Percentiles rank a stretch among this genome's conserved stretches.
Evolutionary conservation across 2,113 vertebrate species (phyloP).

Genomic region (Archocentrus centrarchus): DNA sequence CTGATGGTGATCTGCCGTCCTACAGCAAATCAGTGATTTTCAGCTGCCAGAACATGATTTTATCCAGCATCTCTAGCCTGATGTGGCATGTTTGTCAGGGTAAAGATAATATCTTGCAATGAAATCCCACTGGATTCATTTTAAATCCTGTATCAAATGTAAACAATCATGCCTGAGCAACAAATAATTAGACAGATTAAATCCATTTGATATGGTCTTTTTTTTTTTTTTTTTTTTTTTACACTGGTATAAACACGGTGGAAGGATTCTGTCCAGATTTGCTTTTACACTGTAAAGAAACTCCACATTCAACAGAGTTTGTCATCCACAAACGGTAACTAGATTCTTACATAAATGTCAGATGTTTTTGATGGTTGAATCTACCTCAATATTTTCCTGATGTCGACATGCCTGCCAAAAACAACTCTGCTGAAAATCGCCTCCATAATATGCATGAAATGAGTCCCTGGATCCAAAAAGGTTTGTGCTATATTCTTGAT

Average conservation of each 20-base stretch:
- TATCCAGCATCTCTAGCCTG: not conserved
- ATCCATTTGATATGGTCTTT: not conserved
- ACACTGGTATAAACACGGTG: not conserved
- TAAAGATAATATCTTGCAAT: not conserved
- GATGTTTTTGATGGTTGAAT: not conserved
- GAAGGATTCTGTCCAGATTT: not conserved
- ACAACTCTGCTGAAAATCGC: not conserved
- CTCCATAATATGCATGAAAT: not conserved
- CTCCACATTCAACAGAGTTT: not conserved
- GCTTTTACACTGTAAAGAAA: not conserved
- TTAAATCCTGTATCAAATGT: constrained; percentile 20
- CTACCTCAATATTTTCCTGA: not conserved
- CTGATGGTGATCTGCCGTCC: not conserved
- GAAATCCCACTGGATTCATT: not conserved
- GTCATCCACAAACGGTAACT: not conserved
- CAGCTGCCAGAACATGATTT: not conserved
- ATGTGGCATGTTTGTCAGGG: not conserved
- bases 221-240: not conserved
- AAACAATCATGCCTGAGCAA: not conserved
- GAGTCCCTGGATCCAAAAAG: not conserved
- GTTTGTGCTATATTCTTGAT: not conserved
- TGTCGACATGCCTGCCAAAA: not conserved
- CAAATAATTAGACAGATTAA: not conserved
- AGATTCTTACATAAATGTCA: not conserved
- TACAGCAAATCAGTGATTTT: not conserved